Conservation (phyloP, 2,888 invertebrate species). For the Agrypnus murinus region DNA sequence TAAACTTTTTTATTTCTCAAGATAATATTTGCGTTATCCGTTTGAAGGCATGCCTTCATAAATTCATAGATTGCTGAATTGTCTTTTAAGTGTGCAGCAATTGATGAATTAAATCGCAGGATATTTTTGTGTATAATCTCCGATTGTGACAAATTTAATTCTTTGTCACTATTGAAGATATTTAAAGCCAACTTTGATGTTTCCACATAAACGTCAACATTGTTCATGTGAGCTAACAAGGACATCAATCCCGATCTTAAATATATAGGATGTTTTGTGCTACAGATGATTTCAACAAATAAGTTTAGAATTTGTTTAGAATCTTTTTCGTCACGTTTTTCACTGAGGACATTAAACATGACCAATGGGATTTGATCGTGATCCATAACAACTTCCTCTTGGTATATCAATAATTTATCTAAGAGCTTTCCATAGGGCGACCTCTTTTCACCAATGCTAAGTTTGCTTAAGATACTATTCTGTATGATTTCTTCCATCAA, state of each 20-base stretch:
- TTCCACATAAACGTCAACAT: slow-evolving; percentile 61
- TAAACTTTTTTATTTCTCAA: slow-evolving; percentile 69
- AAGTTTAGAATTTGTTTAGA: slow-evolving; percentile 64
- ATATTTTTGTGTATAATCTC: slow-evolving; percentile 60
- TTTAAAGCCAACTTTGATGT: slow-evolving; percentile 58
- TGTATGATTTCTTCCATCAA: slow-evolving; percentile 76
- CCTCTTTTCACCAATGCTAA: too few species aligned
- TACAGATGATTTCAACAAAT: slow-evolving; percentile 64
- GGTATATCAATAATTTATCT: slow-evolving; percentile 71
- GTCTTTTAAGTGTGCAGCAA: slow-evolving; percentile 56
- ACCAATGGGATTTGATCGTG: slow-evolving; percentile 79
- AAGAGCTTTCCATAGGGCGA: slow-evolving; percentile 65
- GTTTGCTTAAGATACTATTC: too few species aligned
- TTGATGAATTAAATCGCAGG: slow-evolving; percentile 59
- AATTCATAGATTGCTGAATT: slow-evolving; percentile 64
- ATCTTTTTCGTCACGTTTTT: slow-evolving; percentile 37
- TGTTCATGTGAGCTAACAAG: slow-evolving; percentile 63
- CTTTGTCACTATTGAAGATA: slow-evolving; percentile 54
- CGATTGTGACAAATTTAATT: slow-evolving; percentile 55
- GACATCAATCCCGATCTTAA: slow-evolving; percentile 68
- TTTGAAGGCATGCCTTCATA: slow-evolving; percentile 74
- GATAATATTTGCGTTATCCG: slow-evolving; percentile 65
- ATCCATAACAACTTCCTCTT: slow-evolving; percentile 79
- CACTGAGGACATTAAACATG: slow-evolving; percentile 75
- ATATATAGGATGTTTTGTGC: slow-evolving; percentile 70